Conservation (phyloP, 1,140 invertebrate species). For the Microvelia longipes region DNA sequence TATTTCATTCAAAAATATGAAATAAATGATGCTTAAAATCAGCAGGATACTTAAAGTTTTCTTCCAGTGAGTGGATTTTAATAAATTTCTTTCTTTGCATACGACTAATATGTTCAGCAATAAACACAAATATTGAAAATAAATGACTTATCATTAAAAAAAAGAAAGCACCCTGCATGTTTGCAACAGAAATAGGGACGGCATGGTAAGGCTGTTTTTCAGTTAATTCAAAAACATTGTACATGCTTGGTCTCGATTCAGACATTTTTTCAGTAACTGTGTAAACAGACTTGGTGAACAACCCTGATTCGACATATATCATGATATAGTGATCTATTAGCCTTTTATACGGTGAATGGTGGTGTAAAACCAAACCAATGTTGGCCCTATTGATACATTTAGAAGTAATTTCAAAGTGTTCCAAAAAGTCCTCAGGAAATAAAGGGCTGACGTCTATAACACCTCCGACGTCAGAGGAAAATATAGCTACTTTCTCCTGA, state of each 20-base stretch:
- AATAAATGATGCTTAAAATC: too few relatives aligned
- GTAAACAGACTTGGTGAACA: not conserved
- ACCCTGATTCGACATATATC: not conserved
- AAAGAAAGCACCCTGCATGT: not conserved
- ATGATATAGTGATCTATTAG: not conserved
- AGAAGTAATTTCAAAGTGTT: not conserved
- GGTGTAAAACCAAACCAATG: not conserved
- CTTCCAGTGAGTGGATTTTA: too few relatives aligned
- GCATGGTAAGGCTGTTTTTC: not conserved
- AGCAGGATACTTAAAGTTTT: too few relatives aligned
- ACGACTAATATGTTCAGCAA: too few relatives aligned
- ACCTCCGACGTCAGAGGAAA: not conserved
- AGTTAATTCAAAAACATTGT: not conserved
- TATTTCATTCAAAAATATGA: too few relatives aligned
- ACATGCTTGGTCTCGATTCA: not conserved
- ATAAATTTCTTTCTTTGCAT: too few relatives aligned
- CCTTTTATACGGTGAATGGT: not conserved
- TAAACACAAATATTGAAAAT: too few relatives aligned
- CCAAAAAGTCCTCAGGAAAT: not conserved
- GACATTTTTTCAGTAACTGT: not conserved
- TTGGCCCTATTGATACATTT: not conserved
- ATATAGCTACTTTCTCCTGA: not conserved
- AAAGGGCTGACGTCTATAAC: not conserved
- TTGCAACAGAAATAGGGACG: not conserved
- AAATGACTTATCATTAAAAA: not conserved